Conservation (phyloP, 2,888 invertebrate species). For the Masnerella sp. region DNA sequence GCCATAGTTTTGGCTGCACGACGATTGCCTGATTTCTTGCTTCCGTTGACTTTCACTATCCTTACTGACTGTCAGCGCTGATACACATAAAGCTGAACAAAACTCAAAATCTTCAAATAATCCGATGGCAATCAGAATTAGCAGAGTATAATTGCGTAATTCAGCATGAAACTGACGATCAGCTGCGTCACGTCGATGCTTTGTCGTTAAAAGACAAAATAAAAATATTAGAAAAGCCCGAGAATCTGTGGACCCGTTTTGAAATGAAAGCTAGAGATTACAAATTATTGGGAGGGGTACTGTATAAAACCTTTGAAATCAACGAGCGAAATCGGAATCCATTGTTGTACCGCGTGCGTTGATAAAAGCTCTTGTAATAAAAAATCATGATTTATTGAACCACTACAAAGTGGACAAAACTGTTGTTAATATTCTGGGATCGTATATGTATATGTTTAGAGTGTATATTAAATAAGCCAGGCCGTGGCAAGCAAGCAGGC, state of each 20-base stretch:
- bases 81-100: too few species aligned
- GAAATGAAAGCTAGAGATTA: constrained; percentile 1
- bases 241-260: not conserved
- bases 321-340: not conserved
- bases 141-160: not conserved
- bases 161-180: not conserved
- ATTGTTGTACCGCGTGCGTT: constrained; percentile 5
- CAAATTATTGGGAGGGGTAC: not conserved
- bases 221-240: not conserved
- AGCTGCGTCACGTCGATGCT: constrained; percentile 8
- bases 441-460: constrained; percentile 60
- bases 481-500: constrained; percentile 55
- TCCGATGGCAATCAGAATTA: not conserved
- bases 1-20: too few species aligned
- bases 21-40: too few species aligned
- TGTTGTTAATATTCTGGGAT: constrained; percentile 18
- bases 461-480: constrained; percentile 58
- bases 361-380: constrained; percentile 35
- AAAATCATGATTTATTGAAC: constrained; percentile 57
- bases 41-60: too few species aligned
- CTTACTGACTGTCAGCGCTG: too few species aligned
- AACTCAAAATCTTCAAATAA: too few species aligned
- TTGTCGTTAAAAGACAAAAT: constrained; percentile 3
- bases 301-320: constrained; percentile 1
- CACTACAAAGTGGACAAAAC: constrained; percentile 61